These are phyloP conservation scores for Villa cingulata DNA, from an alignment of 2,888 invertebrate species.

Conservation along the genomic window DNA sequence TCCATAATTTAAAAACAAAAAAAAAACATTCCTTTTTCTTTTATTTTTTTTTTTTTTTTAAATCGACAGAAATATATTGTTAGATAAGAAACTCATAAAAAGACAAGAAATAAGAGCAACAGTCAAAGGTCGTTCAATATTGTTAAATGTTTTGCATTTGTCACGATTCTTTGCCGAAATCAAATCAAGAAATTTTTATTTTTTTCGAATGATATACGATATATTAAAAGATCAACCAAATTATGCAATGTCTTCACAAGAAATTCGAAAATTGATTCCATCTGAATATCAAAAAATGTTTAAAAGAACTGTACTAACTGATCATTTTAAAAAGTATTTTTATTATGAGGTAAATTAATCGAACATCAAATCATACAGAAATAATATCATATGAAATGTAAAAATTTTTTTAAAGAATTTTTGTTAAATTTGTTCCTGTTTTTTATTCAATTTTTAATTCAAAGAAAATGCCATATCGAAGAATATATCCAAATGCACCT, in stretches of 20 bases:
- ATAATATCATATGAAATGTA: background rate
- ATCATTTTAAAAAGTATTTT: conserved; percentile 43
- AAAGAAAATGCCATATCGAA: conserved; percentile 38
- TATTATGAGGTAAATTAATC: conserved; percentile 35
- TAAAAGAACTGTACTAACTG: conserved; percentile 23
- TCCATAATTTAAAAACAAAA: too few relatives aligned
- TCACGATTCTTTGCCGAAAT: conserved; percentile 48
- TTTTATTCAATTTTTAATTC: too few relatives aligned
- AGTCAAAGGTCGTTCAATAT: conserved; percentile 32
- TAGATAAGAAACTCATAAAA: conserved; percentile 43
- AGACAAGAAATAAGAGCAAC: conserved; percentile 47
- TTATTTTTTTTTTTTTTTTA: conserved; percentile 35
- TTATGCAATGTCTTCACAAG: conserved; percentile 28
- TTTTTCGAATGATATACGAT: conserved; percentile 26
- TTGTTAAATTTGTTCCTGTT: too few relatives aligned
- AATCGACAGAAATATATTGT: conserved; percentile 44
- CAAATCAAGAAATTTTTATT: conserved; percentile 37
- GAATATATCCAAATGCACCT: conserved; percentile 43
- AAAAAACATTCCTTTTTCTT: conserved; percentile 18
- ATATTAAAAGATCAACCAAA: conserved; percentile 39
- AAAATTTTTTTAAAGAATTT: background rate
- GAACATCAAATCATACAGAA: conserved; percentile 15
- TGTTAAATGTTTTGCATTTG: conserved; percentile 44
- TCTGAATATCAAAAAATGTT: conserved; percentile 6
- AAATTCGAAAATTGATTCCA: background rate